A percentile compares a stretch with the other conserved stretches of the same genome.
Conservation (phyloP, 2,797 vertebrate species). For the Sphaeramia orbicularis region DNA sequence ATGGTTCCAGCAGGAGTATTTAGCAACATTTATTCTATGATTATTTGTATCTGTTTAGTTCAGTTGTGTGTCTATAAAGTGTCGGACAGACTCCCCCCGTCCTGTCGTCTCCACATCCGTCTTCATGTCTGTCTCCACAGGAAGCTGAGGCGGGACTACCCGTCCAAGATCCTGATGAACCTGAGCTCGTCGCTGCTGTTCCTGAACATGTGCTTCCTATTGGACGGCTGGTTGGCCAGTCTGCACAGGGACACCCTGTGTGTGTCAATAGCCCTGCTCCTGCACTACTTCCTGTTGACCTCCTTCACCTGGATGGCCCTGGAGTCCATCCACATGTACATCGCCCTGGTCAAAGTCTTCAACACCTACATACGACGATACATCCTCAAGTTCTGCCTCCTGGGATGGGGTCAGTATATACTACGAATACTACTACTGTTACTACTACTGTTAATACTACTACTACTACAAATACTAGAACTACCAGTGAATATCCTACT, state of each 20-base stretch:
- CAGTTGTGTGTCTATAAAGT: too few relatives aligned
- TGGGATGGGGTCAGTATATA: conserved; percentile 94
- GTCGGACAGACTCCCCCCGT: too few relatives aligned
- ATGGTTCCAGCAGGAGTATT: too few relatives aligned
- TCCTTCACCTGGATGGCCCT: conserved; percentile 99
- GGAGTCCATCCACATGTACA: conserved; percentile 99
- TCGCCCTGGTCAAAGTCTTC: conserved; percentile 98
- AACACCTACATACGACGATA: conserved; percentile 97
- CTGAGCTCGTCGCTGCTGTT: conserved; percentile 93
- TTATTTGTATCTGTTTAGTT: too few relatives aligned
- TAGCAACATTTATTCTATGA: too few relatives aligned
- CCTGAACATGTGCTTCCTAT: conserved; percentile 93
- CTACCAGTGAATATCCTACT: too few relatives aligned
- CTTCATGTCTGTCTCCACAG: too few relatives aligned
- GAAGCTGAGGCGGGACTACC: conserved; percentile 95
- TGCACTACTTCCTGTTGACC: conserved; percentile 96
- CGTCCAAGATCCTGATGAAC: conserved; percentile 99
- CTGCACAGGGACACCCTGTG: conserved; percentile 87
- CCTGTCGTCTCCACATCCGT: too few relatives aligned
- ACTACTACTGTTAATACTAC: too few relatives aligned
- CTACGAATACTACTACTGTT: not conserved
- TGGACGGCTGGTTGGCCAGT: conserved; percentile 94
- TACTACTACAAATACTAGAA: too few relatives aligned
- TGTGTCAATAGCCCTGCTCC: conserved; percentile 85
- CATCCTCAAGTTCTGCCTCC: conserved; percentile 97